Evolutionary conservation across 2,113 vertebrate genomes (phyloP).

Genomic region (Oreochromis tanganicae): DNA sequence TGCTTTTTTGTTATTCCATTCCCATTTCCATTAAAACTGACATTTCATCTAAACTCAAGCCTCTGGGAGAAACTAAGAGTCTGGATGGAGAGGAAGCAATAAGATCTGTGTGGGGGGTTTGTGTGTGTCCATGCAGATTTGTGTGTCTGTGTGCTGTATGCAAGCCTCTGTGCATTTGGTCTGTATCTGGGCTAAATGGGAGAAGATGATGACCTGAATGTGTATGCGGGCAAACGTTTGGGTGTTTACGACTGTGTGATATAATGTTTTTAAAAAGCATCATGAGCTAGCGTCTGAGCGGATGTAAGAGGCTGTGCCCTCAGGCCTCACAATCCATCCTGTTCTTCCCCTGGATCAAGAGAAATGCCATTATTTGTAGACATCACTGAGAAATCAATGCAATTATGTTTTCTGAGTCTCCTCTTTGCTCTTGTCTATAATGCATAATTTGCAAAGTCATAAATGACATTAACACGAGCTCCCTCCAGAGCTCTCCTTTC

Average conservation of each 20-base stretch:
- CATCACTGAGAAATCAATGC: conserved; percentile 74
- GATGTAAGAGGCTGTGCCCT: conserved; percentile 42
- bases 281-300: conserved; percentile 19
- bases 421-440: conserved; percentile 72
- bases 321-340: conserved; percentile 63
- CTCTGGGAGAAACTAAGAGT: conserved; percentile 72
- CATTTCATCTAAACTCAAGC: conserved; percentile 80
- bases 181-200: background rate
- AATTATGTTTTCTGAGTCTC: conserved; percentile 74
- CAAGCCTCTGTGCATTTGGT: conserved; percentile 10
- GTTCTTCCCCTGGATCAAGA: conserved; percentile 72
- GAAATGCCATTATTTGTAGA: conserved; percentile 75
- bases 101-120: conserved; percentile 19
- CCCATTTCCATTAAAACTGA: conserved; percentile 83
- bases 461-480: conserved; percentile 48
- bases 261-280: conserved; percentile 55
- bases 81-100: conserved; percentile 67
- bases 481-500: conserved; percentile 22
- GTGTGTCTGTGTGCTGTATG: background rate
- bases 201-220: conserved; percentile 34
- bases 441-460: conserved; percentile 58
- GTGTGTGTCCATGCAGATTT: conserved; percentile 15
- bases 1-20: conserved; percentile 79
- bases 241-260: background rate
- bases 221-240: conserved; percentile 14